These are phyloP conservation scores for Distichodus sexfasciatus DNA, from an alignment of 2,797 vertebrate genomes.

Conservation along the genomic window DNA sequence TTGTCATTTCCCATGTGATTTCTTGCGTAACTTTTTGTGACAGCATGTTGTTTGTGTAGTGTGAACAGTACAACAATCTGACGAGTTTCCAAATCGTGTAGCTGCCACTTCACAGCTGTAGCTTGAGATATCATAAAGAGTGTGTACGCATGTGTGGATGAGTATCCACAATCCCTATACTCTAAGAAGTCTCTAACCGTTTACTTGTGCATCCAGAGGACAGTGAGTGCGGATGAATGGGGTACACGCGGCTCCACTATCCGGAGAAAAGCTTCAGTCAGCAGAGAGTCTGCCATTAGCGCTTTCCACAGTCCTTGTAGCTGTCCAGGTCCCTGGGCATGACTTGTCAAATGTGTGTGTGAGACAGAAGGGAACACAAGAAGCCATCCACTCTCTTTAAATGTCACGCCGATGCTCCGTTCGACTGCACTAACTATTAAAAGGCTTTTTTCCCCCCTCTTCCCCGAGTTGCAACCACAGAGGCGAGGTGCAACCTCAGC, in stretches of 20 bases:
- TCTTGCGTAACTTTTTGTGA: too few relatives aligned
- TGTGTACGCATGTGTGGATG: too few relatives aligned
- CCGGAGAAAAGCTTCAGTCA: neutral
- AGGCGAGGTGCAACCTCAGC: constrained; percentile 71
- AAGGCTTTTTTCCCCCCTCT: constrained; percentile 68
- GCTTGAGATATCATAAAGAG: too few relatives aligned
- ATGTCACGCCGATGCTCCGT: constrained; percentile 47
- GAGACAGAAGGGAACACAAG: constrained; percentile 38
- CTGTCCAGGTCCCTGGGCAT: constrained; percentile 34
- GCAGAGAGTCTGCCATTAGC: constrained; percentile 13
- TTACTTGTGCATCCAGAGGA: neutral
- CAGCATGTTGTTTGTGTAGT: too few relatives aligned
- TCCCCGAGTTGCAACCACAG: constrained; percentile 48
- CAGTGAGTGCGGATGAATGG: neutral
- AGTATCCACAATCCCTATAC: neutral
- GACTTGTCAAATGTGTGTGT: constrained; percentile 39
- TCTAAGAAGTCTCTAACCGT: neutral
- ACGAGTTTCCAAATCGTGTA: too few relatives aligned
- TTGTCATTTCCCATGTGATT: too few relatives aligned
- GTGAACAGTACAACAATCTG: too few relatives aligned
- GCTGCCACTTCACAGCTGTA: too few relatives aligned
- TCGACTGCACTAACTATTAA: constrained; percentile 60
- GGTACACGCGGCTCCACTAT: neutral
- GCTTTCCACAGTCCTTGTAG: constrained; percentile 31
- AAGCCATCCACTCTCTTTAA: constrained; percentile 44